These are phyloP conservation scores for Tretioscincus oriximinensis DNA, from an alignment of 2,113 vertebrate genomes.

Conservation along the genomic window DNA sequence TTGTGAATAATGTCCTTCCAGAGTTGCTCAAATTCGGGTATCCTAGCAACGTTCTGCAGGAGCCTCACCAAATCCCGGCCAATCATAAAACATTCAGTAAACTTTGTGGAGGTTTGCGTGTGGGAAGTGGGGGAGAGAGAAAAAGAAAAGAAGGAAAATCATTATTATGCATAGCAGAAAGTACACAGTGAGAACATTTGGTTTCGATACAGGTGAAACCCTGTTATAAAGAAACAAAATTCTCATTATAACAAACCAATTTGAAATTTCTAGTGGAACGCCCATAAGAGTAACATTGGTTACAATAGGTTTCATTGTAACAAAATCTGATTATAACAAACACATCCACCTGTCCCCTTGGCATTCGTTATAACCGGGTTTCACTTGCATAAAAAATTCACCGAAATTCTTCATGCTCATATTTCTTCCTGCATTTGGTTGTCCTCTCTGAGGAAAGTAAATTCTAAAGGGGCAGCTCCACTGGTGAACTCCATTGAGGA, in stretches of 20 bases:
- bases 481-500: slow-evolving; percentile 1
- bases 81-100: slow-evolving; percentile 94
- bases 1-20: slow-evolving; percentile 96
- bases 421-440: slow-evolving; percentile 9
- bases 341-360: neutral
- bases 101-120: slow-evolving; percentile 73
- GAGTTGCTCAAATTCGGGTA: slow-evolving; percentile 92
- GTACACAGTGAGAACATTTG: neutral
- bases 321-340: no score
- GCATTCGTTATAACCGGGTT: neutral
- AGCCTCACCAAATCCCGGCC: slow-evolving; percentile 93
- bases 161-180: neutral
- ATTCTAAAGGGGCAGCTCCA: neutral
- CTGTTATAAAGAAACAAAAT: no score
- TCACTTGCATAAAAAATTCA: no score
- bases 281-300: neutral
- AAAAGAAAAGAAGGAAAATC: neutral
- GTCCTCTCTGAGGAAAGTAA: slow-evolving; percentile 23
- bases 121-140: neutral
- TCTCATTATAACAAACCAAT: no score
- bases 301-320: no score
- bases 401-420: no score
- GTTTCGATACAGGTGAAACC: neutral
- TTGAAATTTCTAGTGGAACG: rapidly evolving
- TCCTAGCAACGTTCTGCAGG: slow-evolving; percentile 92